phyloP scores from a whole-genome alignment of 2,797 vertebrate genomes.

The Pyrocephalus nanus region DNA sequence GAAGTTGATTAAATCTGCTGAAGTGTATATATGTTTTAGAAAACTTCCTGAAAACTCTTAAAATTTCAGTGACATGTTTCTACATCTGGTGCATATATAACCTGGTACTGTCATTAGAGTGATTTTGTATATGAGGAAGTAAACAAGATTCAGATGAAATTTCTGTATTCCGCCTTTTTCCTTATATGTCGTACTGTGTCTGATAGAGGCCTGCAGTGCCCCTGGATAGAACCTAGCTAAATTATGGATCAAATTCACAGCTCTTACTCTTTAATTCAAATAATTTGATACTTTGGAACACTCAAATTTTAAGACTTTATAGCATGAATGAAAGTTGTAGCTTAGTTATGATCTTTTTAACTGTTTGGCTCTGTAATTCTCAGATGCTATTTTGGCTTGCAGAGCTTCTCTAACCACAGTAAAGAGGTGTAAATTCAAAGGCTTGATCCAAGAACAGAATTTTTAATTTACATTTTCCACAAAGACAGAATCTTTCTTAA shows the following conservation, averaged over 20 bases:
- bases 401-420: not conserved
- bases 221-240: not conserved
- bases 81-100: not conserved
- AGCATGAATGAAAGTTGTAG: not conserved
- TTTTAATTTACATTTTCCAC: constrained; percentile 9
- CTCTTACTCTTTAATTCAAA: not conserved
- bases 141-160: not conserved
- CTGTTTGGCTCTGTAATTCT: not conserved
- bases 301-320: not conserved
- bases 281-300: not conserved
- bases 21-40: not conserved
- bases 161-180: not conserved
- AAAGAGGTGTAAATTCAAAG: constrained; percentile 15
- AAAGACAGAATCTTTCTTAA: not conserved
- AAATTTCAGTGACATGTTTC: not conserved
- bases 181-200: not conserved
- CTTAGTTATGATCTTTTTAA: not conserved
- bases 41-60: not conserved
- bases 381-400: not conserved
- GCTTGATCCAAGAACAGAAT: not conserved
- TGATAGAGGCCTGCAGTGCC: not conserved
- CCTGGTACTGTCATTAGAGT: not conserved
- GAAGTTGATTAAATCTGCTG: not conserved
- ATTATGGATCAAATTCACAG: not conserved
- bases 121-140: not conserved